These are phyloP conservation scores for Yponomeuta cagnagella DNA, from an alignment of 2,888 invertebrate species.

Conservation along the genomic window DNA sequence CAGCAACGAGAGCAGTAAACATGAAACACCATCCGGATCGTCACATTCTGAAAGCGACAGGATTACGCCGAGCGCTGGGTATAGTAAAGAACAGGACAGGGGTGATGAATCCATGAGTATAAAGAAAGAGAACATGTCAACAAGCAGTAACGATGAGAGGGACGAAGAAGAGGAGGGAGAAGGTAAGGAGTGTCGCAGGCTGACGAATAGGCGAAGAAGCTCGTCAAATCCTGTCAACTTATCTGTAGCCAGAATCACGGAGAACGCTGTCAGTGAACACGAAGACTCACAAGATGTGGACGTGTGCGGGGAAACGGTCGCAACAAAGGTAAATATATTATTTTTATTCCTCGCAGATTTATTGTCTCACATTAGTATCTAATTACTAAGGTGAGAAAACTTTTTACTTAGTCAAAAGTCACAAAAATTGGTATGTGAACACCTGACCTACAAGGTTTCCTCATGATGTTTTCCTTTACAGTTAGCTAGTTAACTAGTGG, in stretches of 20 bases:
- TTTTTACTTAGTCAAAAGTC: too few species aligned
- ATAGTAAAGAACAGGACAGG: constrained; percentile 65
- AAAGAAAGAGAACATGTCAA: constrained; percentile 73
- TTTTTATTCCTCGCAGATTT: too few species aligned
- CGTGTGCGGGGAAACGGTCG: constrained; percentile 59
- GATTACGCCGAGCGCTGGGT: constrained; percentile 63
- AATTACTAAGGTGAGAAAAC: too few species aligned
- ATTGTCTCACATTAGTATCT: too few species aligned
- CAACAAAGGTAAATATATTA: constrained; percentile 55
- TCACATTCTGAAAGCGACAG: constrained; percentile 70
- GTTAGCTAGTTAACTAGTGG: too few species aligned
- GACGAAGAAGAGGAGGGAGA: constrained; percentile 70
- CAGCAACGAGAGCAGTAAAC: constrained; percentile 72
- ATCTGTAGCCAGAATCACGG: constrained; percentile 76
- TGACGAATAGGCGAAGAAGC: constrained; percentile 79
- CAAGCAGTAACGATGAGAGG: constrained; percentile 69
- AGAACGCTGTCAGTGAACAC: constrained; percentile 75
- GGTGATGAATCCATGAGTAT: constrained; percentile 63
- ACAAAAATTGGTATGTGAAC: too few species aligned
- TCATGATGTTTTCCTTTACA: too few species aligned
- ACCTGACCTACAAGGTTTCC: too few species aligned
- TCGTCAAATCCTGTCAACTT: constrained; percentile 90
- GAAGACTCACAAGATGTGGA: constrained; percentile 73
- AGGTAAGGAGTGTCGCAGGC: constrained; percentile 63
- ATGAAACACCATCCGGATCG: constrained; percentile 67